A percentile compares a stretch with the other conserved stretches of the same genome.
Conservation (phyloP, 2,888 invertebrate species). For the Bombylius major region DNA sequence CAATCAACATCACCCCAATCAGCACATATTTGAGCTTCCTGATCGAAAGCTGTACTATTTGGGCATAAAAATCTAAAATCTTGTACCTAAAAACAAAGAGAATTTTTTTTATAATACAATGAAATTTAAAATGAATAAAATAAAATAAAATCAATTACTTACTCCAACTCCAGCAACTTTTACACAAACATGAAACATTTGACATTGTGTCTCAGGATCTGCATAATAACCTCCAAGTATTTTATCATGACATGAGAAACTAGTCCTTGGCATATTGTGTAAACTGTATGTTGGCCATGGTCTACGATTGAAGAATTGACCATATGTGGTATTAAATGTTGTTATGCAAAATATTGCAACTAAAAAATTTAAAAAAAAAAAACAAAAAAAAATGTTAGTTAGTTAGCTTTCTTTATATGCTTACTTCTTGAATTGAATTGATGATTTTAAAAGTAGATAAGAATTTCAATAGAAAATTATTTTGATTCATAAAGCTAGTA, state of each 20-base stretch:
- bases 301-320: conserved; percentile 22
- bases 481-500: too few species aligned
- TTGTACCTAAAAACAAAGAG: conserved; percentile 42
- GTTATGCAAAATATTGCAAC: too few species aligned
- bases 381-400: too few species aligned
- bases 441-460: too few species aligned
- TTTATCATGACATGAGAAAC: conserved; percentile 71
- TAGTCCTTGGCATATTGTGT: conserved; percentile 44
- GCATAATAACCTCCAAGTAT: conserved; percentile 83
- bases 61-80: conserved; percentile 82
- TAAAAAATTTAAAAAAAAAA: too few species aligned
- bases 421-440: too few species aligned
- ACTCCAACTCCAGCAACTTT: conserved; percentile 66
- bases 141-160: conserved; percentile 23
- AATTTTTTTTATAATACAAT: neutral
- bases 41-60: conserved; percentile 81
- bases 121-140: neutral
- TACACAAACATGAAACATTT: conserved; percentile 82
- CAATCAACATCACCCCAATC: conserved; percentile 87
- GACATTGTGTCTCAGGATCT: conserved; percentile 74
- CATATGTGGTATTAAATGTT: conserved; percentile 5
- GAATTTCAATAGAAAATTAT: too few species aligned
- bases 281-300: conserved; percentile 44
- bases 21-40: conserved; percentile 83
- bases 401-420: too few species aligned